phyloP scores from a whole-genome alignment of 2,888 invertebrate species.

The Julus scandinavius region DNA sequence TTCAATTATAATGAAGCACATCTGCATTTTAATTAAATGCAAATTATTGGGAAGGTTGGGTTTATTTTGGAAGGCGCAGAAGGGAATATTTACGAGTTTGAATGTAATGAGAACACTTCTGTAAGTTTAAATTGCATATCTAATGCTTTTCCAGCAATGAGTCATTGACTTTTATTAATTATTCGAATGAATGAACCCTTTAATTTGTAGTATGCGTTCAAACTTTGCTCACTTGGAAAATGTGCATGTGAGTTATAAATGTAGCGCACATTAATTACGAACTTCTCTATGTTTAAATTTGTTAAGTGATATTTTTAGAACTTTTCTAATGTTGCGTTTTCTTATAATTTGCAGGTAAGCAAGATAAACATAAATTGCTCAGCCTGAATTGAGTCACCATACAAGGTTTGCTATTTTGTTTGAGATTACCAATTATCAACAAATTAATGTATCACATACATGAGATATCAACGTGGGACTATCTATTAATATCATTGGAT shows the following conservation, averaged over 20 bases:
- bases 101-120: not conserved
- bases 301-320: not conserved
- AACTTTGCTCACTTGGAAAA: not conserved
- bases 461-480: too few relatives aligned
- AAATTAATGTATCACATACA: too few relatives aligned
- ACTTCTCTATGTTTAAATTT: not conserved
- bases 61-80: not conserved
- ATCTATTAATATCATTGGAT: too few relatives aligned
- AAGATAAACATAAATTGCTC: not conserved
- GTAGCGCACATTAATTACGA: not conserved
- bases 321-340: not conserved
- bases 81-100: not conserved
- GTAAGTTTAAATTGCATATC: not conserved
- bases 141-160: not conserved
- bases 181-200: not conserved
- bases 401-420: not conserved
- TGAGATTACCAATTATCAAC: not conserved
- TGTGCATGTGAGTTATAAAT: not conserved
- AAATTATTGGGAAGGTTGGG: not conserved
- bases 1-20: slow-evolving; percentile 37
- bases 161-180: not conserved
- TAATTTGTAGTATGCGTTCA: not conserved
- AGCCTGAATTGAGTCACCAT: not conserved
- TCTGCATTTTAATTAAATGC: slow-evolving; percentile 43
- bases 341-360: not conserved